Evolutionary conservation across 2,888 invertebrate species (phyloP).

Genomic region (Pherbina coryleti): DNA sequence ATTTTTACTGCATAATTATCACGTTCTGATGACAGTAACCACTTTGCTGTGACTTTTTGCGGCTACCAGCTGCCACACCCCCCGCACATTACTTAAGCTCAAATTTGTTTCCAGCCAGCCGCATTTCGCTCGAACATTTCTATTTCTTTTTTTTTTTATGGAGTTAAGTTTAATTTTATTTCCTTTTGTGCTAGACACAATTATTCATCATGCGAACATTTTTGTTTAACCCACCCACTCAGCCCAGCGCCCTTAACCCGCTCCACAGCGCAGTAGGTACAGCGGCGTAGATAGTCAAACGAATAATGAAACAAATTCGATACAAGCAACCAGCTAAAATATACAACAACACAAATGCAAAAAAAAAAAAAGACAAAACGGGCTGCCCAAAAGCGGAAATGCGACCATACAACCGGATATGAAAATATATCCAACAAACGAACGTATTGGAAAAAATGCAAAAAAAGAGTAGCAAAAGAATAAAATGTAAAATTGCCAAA

Average conservation of each 20-base stretch:
- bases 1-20: too few relatives aligned
- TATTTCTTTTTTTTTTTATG: background rate
- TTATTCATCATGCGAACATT: conserved; percentile 25
- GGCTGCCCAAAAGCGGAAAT: background rate
- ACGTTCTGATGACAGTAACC: too few relatives aligned
- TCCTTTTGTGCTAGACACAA: conserved; percentile 26
- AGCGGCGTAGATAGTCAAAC: background rate
- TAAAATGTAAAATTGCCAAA: conserved; percentile 27
- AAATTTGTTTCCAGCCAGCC: too few relatives aligned
- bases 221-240: background rate
- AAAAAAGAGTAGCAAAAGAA: background rate
- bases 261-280: background rate
- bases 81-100: too few relatives aligned
- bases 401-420: conserved; percentile 53
- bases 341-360: too few relatives aligned
- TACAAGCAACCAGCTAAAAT: background rate
- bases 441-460: conserved; percentile 2
- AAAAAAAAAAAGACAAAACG: too few relatives aligned
- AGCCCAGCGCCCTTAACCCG: background rate
- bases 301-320: background rate
- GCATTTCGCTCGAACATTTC: too few relatives aligned
- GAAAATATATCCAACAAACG: conserved; percentile 49
- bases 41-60: too few relatives aligned
- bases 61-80: too few relatives aligned
- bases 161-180: conserved; percentile 4